A percentile compares a stretch with the other conserved stretches of the same genome.
Conservation (phyloP, 2,888 invertebrate species). For the Creontiades dilutus region DNA sequence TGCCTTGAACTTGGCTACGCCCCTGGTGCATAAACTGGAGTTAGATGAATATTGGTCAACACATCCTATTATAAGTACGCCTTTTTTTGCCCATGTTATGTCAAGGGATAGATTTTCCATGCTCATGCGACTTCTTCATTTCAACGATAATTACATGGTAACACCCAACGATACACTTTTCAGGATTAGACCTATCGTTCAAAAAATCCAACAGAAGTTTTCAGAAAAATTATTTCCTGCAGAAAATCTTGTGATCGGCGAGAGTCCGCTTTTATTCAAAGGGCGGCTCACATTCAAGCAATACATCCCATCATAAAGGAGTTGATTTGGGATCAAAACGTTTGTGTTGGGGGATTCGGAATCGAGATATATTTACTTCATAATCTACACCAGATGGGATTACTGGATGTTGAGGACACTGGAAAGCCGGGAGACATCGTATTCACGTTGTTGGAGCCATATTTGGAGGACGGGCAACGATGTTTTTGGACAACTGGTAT, state of each 20-base stretch:
- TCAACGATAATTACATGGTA: background rate
- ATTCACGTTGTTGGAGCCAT: constrained; percentile 72
- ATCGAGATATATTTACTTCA: constrained; percentile 73
- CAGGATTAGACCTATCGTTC: background rate
- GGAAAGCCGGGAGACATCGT: constrained; percentile 11
- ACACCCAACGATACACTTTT: background rate
- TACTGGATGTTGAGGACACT: background rate
- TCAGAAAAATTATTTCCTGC: background rate
- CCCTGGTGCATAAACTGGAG: background rate
- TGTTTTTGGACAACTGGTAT: constrained; percentile 74
- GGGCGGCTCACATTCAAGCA: background rate
- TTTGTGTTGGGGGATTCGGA: background rate
- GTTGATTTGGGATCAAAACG: background rate
- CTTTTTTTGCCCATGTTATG: background rate
- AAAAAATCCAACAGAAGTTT: background rate
- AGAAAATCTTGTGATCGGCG: background rate
- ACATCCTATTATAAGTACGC: background rate
- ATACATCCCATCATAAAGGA: background rate
- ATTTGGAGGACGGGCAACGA: constrained; percentile 71
- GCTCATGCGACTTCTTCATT: background rate
- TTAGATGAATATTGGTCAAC: background rate
- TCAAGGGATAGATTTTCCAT: background rate
- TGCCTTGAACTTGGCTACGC: background rate
- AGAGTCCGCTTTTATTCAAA: constrained; percentile 10
- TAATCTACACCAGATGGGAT: constrained; percentile 73